Conservation (phyloP, 2,113 vertebrate species). For the Grallaria varia region DNA sequence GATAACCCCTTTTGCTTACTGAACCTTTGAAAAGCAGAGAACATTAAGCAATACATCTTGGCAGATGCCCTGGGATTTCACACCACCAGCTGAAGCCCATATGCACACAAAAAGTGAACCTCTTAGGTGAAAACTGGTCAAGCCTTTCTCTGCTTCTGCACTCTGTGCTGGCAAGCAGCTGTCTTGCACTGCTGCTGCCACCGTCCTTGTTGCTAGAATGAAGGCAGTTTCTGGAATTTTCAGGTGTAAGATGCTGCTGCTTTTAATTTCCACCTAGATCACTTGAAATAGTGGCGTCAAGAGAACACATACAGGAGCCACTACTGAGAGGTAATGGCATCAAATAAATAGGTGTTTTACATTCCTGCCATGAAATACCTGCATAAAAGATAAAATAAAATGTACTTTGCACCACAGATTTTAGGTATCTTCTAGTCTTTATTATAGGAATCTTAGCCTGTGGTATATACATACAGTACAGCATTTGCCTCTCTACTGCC, state of each 20-base stretch:
- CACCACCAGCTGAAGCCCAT: constrained; percentile 47
- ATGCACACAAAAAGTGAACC: constrained; percentile 44
- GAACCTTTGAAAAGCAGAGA: constrained; percentile 76
- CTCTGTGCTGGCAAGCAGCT: neutral
- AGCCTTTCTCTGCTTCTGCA: neutral
- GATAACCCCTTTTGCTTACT: constrained; percentile 76
- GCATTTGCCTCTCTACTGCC: neutral
- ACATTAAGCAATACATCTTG: constrained; percentile 73
- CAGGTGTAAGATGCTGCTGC: neutral
- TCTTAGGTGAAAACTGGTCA: constrained; percentile 50
- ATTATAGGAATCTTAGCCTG: neutral
- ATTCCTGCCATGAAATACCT: constrained; percentile 17
- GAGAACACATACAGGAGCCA: neutral
- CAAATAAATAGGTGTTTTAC: constrained; percentile 35
- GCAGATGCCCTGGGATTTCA: constrained; percentile 64
- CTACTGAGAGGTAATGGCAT: neutral
- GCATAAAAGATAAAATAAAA: constrained; percentile 50
- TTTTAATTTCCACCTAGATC: constrained; percentile 33
- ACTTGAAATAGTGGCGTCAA: neutral
- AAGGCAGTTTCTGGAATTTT: neutral
- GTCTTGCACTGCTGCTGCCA: neutral
- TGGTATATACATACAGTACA: neutral
- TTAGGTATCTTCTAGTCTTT: constrained; percentile 38
- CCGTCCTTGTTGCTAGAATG: neutral
- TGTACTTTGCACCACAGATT: constrained; percentile 28